phyloP scores from a whole-genome alignment of 2,113 vertebrate genomes.

The Hemiscyllium ocellatum region DNA sequence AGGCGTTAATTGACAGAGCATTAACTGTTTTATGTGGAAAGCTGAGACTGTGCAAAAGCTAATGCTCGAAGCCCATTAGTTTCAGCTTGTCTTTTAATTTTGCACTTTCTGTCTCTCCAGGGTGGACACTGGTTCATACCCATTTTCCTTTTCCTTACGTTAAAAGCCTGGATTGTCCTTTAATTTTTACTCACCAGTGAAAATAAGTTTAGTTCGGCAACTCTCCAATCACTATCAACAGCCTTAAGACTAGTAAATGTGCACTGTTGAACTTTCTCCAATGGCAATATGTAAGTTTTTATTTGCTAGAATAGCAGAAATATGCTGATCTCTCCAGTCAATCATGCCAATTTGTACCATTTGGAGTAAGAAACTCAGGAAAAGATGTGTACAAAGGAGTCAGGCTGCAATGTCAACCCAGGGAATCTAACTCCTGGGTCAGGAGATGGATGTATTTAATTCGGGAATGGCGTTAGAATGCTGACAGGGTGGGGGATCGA shows the following conservation, averaged over 20 bases:
- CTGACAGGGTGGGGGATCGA: background rate
- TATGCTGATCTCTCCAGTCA: background rate
- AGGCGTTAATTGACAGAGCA: background rate
- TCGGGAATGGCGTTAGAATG: background rate
- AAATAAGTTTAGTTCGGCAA: slow-evolving; percentile 9
- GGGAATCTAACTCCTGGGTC: background rate
- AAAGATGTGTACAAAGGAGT: background rate
- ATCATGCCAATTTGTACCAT: background rate
- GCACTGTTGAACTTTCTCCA: background rate
- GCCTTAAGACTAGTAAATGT: background rate
- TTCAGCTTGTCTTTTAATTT: background rate
- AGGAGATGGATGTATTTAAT: background rate
- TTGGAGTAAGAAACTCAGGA: background rate
- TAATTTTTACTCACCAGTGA: background rate
- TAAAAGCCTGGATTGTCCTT: background rate
- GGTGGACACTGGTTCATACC: background rate
- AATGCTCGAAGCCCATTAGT: background rate
- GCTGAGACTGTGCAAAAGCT: background rate
- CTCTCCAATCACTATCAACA: background rate
- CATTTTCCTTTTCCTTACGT: too few relatives aligned
- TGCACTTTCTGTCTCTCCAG: background rate
- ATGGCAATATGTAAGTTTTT: background rate
- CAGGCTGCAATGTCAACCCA: background rate
- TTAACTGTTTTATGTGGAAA: background rate
- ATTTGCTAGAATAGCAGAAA: background rate